Conservation (phyloP, 2,797 vertebrate genomes). For the Sparus aurata region DNA sequence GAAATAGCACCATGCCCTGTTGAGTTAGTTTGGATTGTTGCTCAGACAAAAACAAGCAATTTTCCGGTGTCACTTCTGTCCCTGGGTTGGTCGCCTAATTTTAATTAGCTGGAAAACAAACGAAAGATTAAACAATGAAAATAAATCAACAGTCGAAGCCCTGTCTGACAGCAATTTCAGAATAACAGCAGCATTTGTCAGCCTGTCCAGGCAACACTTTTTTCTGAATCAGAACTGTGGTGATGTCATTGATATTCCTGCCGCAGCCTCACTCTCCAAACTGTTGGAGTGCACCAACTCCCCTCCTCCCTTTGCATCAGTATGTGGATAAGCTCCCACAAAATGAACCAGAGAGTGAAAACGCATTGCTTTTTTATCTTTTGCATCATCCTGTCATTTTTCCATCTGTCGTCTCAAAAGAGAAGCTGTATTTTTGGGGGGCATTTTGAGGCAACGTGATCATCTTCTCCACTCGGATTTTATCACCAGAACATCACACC, state of each 20-base stretch:
- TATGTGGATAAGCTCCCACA: not conserved
- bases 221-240: not conserved
- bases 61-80: not conserved
- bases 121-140: constrained; percentile 2
- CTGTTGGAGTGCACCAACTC: not conserved
- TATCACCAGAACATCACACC: constrained; percentile 57
- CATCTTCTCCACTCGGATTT: constrained; percentile 28
- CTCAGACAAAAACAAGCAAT: not conserved
- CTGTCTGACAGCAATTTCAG: constrained; percentile 1
- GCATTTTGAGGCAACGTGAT: constrained; percentile 27
- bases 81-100: not conserved
- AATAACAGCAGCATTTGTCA: constrained; percentile 3
- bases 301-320: not conserved
- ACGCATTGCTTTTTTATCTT: not conserved
- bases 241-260: constrained; percentile 45
- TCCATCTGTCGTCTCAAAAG: constrained; percentile 29
- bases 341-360: constrained; percentile 21
- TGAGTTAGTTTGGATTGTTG: not conserved
- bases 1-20: no score
- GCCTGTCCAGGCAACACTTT: constrained; percentile 2
- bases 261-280: constrained; percentile 21
- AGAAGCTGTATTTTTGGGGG: constrained; percentile 11
- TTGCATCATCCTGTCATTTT: constrained; percentile 26
- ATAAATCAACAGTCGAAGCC: not conserved
- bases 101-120: not conserved